phyloP scores from a whole-genome alignment of 2,797 vertebrate species.

The Microctenopoma steveboyesi region DNA sequence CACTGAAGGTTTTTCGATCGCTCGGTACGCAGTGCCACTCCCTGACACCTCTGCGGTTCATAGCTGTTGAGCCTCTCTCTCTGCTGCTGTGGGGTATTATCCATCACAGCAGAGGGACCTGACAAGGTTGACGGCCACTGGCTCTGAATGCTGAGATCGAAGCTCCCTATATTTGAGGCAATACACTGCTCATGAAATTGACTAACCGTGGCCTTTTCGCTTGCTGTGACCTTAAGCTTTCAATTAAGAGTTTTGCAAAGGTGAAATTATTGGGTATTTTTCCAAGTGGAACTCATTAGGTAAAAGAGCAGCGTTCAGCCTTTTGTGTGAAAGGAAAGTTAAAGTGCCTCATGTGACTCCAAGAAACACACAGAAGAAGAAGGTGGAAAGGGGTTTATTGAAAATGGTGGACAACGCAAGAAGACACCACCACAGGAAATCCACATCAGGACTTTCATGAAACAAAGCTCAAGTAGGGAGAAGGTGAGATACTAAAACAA shows the following conservation, averaged over 20 bases:
- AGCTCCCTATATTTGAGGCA: conserved; percentile 7
- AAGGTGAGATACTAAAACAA: no score
- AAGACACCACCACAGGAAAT: no score
- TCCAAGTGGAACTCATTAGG: conserved; percentile 20
- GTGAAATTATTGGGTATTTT: conserved; percentile 26
- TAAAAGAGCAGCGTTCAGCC: background rate
- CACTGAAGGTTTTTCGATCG: background rate
- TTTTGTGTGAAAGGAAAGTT: conserved; percentile 11
- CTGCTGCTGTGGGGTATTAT: conserved; percentile 18
- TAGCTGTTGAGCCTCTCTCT: background rate
- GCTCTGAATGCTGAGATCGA: conserved; percentile 11
- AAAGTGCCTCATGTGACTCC: background rate
- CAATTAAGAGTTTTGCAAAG: conserved; percentile 49
- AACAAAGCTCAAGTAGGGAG: no score
- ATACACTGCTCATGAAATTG: conserved; percentile 27
- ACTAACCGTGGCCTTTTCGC: conserved; percentile 10
- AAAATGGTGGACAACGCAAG: no score
- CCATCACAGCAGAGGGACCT: conserved; percentile 26
- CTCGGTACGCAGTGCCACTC: background rate
- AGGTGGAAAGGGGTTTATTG: no score
- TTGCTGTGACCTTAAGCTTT: conserved; percentile 46
- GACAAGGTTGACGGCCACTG: conserved; percentile 15
- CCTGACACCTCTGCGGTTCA: conserved; percentile 26
- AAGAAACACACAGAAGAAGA: no score
- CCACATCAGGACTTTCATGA: no score